Conservation (phyloP, 2,888 invertebrate genomes). For the Hydrotaea cyrtoneurina region DNA sequence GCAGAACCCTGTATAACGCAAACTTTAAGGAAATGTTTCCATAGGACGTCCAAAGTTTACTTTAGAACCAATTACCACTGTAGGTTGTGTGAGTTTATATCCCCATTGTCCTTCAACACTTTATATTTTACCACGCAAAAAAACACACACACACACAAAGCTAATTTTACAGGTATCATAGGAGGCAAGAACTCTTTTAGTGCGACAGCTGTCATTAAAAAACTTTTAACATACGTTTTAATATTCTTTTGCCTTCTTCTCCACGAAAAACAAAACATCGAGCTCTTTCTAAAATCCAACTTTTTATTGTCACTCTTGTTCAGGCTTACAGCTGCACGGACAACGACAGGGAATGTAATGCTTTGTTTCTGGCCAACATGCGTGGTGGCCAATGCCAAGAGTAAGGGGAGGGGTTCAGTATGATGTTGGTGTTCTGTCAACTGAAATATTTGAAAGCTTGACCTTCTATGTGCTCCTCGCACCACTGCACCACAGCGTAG, state of each 20-base stretch:
- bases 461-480: neutral
- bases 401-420: neutral
- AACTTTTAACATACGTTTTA: slow-evolving; percentile 19
- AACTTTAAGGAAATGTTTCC: too few species aligned
- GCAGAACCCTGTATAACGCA: too few species aligned
- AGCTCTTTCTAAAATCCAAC: neutral
- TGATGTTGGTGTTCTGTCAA: too few species aligned
- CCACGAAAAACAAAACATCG: slow-evolving; percentile 22
- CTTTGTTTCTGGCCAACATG: slow-evolving; percentile 5
- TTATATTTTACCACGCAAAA: too few species aligned
- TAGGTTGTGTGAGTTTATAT: too few species aligned
- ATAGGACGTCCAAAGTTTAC: too few species aligned
- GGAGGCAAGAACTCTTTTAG: neutral
- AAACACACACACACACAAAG: neutral
- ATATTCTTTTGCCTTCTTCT: neutral
- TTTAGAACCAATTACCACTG: too few species aligned
- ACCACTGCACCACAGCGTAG: neutral
- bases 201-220: slow-evolving; percentile 45
- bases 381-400: neutral
- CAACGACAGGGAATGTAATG: neutral
- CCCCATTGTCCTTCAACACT: too few species aligned
- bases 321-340: neutral
- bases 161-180: neutral
- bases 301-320: neutral
- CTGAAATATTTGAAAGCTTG: too few species aligned